These are phyloP conservation scores for Syrrhaptes paradoxus DNA, from an alignment of 2,113 vertebrate genomes.

Conservation along the genomic window DNA sequence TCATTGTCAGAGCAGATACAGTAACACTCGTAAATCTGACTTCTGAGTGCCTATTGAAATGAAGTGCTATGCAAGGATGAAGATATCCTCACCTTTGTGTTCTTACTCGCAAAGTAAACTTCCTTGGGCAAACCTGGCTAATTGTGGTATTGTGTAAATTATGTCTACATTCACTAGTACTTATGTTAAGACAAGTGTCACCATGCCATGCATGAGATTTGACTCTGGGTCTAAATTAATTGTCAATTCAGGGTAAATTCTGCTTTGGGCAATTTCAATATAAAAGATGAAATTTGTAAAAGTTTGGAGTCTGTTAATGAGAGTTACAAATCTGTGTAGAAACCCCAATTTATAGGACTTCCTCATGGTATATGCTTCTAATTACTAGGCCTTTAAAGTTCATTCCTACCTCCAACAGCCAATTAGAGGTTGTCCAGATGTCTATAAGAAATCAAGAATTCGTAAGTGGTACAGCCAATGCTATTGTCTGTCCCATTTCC, in stretches of 20 bases:
- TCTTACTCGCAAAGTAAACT: neutral
- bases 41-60: neutral
- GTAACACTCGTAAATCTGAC: neutral
- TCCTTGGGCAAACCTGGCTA: neutral
- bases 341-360: neutral
- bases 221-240: neutral
- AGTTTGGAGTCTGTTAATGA: neutral
- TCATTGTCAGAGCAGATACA: neutral
- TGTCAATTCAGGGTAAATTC: neutral
- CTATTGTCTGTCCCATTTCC: neutral
- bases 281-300: neutral
- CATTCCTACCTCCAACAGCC: neutral
- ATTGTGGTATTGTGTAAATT: neutral
- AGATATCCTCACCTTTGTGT: neutral
- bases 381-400: neutral
- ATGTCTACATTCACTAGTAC: neutral
- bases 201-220: accelerated
- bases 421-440: neutral
- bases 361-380: neutral
- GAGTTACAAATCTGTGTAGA: neutral
- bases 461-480: neutral
- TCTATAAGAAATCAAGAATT: neutral
- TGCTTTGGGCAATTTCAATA: neutral
- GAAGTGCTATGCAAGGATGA: neutral
- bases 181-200: neutral